A percentile compares a stretch with the other conserved stretches of the same genome.
These are phyloP conservation scores for Huso huso DNA, from an alignment of 2,797 vertebrate species.

Conservation along the genomic window DNA sequence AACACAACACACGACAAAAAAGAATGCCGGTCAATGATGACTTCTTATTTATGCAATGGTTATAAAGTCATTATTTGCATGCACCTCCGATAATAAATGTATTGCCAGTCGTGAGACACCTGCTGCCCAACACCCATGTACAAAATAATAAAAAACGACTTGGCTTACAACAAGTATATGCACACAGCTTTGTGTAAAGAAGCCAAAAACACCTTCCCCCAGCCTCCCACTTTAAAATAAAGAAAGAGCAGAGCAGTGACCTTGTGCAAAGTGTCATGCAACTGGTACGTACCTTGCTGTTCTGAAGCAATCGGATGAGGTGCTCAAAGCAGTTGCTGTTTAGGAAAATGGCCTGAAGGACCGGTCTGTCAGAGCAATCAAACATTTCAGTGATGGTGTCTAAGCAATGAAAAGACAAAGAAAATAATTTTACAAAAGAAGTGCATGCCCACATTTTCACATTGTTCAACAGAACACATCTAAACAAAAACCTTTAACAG, in stretches of 20 bases:
- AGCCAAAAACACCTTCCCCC: too few relatives aligned
- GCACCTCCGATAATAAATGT: too few relatives aligned
- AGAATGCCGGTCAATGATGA: too few relatives aligned
- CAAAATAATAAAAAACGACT: too few relatives aligned
- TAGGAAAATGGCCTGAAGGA: slow-evolving; percentile 95
- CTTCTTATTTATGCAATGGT: too few relatives aligned
- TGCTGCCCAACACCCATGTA: too few relatives aligned
- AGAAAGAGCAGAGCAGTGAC: background rate
- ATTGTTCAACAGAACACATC: background rate
- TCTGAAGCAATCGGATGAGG: slow-evolving; percentile 86
- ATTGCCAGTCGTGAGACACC: too few relatives aligned
- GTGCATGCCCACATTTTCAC: background rate
- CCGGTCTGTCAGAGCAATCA: slow-evolving; percentile 85
- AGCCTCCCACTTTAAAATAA: background rate
- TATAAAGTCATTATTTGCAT: too few relatives aligned
- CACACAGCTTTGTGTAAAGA: too few relatives aligned
- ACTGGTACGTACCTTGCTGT: slow-evolving; percentile 79
- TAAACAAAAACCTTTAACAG: background rate
- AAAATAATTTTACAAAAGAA: background rate
- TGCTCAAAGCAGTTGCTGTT: slow-evolving; percentile 98
- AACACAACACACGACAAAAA: too few relatives aligned
- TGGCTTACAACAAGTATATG: too few relatives aligned
- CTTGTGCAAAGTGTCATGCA: background rate
- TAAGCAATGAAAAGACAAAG: slow-evolving; percentile 42
- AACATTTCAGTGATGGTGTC: slow-evolving; percentile 95